These are phyloP conservation scores for Xestia c-nigrum DNA, from an alignment of 2,888 invertebrate genomes.

Conservation along the genomic window DNA sequence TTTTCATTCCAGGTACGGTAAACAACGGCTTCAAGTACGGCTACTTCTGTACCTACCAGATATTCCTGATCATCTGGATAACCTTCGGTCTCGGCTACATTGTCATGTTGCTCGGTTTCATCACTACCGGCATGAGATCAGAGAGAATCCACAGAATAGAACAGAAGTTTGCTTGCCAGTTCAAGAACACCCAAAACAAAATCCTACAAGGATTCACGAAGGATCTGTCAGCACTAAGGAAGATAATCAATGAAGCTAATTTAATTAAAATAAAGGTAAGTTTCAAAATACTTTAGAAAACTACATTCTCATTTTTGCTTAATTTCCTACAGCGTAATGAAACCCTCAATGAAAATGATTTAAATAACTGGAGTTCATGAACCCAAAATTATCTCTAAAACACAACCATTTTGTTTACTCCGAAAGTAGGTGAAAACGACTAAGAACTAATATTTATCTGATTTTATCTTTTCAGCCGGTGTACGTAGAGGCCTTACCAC, in stretches of 20 bases:
- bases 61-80: constrained; percentile 96
- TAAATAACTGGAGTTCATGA: constrained; percentile 5
- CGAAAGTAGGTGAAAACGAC: constrained; percentile 35
- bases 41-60: constrained; percentile 93
- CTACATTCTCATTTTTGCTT: no score
- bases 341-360: background rate
- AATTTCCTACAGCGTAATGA: background rate
- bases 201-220: constrained; percentile 94
- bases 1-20: constrained; percentile 82
- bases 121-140: constrained; percentile 94
- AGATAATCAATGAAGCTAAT: constrained; percentile 95
- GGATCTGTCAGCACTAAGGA: constrained; percentile 93
- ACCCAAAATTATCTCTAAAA: constrained; percentile 15
- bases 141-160: constrained; percentile 94
- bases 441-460: constrained; percentile 24
- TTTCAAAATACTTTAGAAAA: background rate
- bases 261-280: constrained; percentile 95
- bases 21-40: constrained; percentile 90
- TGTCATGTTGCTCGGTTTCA: constrained; percentile 97
- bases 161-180: constrained; percentile 94
- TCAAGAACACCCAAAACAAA: constrained; percentile 94
- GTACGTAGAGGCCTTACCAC: constrained; percentile 91
- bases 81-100: constrained; percentile 97
- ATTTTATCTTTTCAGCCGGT: constrained; percentile 91
- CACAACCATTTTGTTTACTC: constrained; percentile 21